These are phyloP conservation scores for Hylomyscus alleni DNA, from an alignment of 2,797 vertebrate species.

Conservation along the genomic window DNA sequence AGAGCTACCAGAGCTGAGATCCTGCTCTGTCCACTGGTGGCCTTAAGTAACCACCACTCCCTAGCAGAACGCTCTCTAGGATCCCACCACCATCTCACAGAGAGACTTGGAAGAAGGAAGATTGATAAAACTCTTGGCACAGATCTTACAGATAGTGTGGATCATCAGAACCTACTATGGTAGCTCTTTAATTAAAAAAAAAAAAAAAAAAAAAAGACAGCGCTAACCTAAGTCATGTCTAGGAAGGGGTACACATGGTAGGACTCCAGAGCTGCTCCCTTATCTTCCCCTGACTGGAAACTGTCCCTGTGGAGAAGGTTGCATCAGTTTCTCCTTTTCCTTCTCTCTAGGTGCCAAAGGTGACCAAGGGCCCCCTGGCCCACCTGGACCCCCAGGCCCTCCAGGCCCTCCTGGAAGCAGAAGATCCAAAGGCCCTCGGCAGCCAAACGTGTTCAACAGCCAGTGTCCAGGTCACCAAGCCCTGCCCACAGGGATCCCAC, in stretches of 20 bases:
- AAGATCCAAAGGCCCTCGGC: constrained; percentile 90
- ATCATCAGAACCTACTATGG: neutral
- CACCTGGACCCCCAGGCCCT: constrained; percentile 91
- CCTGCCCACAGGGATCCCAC: neutral
- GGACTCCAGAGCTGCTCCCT: accelerated
- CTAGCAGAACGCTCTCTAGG: neutral
- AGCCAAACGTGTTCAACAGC: constrained; percentile 88
- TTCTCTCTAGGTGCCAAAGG: constrained; percentile 90
- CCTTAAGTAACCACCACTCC: neutral
- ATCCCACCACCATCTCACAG: neutral
- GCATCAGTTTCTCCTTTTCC: neutral
- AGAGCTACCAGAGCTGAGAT: too few species aligned
- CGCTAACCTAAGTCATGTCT: too few species aligned
- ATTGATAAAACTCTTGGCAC: neutral
- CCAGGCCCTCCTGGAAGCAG: constrained; percentile 88
- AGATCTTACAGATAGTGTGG: neutral
- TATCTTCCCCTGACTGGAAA: neutral
- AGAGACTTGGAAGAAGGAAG: neutral
- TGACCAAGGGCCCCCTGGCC: constrained; percentile 91
- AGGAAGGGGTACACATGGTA: accelerated
- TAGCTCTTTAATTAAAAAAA: neutral
- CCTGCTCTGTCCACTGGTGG: neutral
- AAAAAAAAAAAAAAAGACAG: neutral
- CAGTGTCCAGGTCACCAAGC: constrained; percentile 88
- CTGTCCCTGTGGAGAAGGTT: neutral